phyloP scores from a whole-genome alignment of 2,113 vertebrate species.

The Oxygymnocypris stewartii region DNA sequence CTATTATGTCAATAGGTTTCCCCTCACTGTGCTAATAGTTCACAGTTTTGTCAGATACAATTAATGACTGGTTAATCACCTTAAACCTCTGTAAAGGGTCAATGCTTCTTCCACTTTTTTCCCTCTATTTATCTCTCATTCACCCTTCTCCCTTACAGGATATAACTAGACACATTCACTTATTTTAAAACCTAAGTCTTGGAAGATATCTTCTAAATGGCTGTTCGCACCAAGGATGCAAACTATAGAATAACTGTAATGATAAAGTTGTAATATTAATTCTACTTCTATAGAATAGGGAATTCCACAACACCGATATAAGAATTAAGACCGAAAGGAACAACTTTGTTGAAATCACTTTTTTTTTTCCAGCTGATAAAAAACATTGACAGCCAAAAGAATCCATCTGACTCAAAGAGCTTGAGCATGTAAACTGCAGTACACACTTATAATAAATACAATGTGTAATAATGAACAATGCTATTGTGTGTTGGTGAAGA shows the following conservation, averaged over 20 bases:
- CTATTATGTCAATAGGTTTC: slow-evolving; percentile 46
- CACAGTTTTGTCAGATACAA: slow-evolving; percentile 50
- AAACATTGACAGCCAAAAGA: too few relatives aligned
- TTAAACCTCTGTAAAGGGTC: slow-evolving; percentile 33
- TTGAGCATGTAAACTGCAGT: too few relatives aligned
- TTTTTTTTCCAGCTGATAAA: too few relatives aligned
- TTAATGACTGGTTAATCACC: slow-evolving; percentile 54
- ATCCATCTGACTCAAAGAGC: too few relatives aligned
- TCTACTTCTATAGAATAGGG: neutral
- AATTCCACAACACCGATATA: neutral
- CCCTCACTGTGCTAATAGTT: slow-evolving; percentile 52
- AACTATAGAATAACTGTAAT: neutral
- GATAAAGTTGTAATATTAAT: neutral
- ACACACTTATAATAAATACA: too few relatives aligned
- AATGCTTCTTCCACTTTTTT: slow-evolving; percentile 2
- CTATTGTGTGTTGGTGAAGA: neutral
- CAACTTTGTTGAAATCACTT: too few relatives aligned
- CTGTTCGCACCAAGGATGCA: neutral
- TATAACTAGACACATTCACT: neutral
- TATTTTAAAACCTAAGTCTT: neutral
- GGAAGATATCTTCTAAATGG: neutral
- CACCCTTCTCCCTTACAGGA: neutral
- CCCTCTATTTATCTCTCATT: neutral
- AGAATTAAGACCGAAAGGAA: too few relatives aligned
- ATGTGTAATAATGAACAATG: neutral